phyloP scores from a whole-genome alignment of 2,888 invertebrate genomes.

The Amitus sp. region DNA sequence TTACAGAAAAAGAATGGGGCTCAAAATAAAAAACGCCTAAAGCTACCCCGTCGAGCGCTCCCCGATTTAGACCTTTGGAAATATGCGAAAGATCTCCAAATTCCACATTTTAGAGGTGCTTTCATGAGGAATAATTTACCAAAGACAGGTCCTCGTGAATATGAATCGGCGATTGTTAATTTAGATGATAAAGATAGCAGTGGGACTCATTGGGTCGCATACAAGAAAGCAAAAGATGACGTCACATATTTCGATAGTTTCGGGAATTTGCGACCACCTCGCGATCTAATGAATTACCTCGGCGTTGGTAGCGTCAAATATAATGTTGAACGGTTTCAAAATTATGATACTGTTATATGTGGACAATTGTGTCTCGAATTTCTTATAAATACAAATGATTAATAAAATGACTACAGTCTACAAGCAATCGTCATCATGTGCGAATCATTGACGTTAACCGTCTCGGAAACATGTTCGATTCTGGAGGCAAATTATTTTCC shows the following conservation, averaged over 20 bases:
- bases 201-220: constrained; percentile 42
- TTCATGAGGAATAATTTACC: constrained; percentile 35
- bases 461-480: background rate
- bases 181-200: constrained; percentile 28
- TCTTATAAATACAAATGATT: constrained; percentile 2
- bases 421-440: background rate
- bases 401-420: background rate
- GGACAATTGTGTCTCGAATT: constrained; percentile 21
- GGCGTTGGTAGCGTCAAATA: constrained; percentile 30
- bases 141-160: constrained; percentile 9
- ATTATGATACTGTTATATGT: constrained; percentile 11
- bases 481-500: constrained; percentile 5
- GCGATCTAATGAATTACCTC: constrained; percentile 21
- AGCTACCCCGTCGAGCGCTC: constrained; percentile 40
- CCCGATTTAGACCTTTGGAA: constrained; percentile 34
- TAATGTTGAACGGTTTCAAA: constrained; percentile 24
- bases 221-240: constrained; percentile 12
- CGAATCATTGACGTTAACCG: background rate
- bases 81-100: constrained; percentile 27
- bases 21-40: constrained; percentile 15
- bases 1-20: constrained; percentile 5
- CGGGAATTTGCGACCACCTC: constrained; percentile 25
- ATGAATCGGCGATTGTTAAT: constrained; percentile 39
- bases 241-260: constrained; percentile 36
- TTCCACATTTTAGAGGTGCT: constrained; percentile 39